Evolutionary conservation across 2,113 vertebrate species (phyloP).

Genomic region (Hippocampus guttulatus): DNA sequence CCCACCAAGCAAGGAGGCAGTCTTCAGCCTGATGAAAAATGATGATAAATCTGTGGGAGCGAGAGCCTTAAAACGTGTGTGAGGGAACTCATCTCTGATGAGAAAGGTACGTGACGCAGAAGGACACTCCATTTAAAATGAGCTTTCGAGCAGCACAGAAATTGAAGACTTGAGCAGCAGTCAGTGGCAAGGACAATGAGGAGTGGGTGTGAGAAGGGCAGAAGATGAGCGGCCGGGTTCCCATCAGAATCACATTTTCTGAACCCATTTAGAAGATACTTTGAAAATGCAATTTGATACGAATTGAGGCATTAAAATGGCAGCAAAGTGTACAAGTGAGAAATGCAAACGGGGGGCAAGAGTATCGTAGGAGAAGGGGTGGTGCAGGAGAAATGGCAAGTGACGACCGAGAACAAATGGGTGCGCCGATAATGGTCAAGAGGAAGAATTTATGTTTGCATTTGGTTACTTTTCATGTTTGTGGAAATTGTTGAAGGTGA

Average conservation of each 20-base stretch:
- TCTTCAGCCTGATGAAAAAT: slow-evolving; percentile 50
- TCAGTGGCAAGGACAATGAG: slow-evolving; percentile 26
- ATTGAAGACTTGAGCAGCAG: slow-evolving; percentile 41
- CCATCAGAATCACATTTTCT: slow-evolving; percentile 38
- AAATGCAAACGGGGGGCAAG: slow-evolving; percentile 9
- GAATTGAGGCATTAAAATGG: slow-evolving; percentile 25
- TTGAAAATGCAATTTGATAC: slow-evolving; percentile 31
- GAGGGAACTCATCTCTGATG: slow-evolving; percentile 55
- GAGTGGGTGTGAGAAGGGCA: slow-evolving; percentile 29
- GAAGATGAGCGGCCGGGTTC: slow-evolving; percentile 42
- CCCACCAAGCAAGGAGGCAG: slow-evolving; percentile 55
- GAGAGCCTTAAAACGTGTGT: slow-evolving; percentile 62
- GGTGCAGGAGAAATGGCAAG: slow-evolving; percentile 24
- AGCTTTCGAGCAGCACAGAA: slow-evolving; percentile 53
- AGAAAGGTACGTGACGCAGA: slow-evolving; percentile 68
- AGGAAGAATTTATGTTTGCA: slow-evolving; percentile 32
- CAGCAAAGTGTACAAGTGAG: slow-evolving; percentile 25
- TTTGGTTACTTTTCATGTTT: slow-evolving; percentile 21
- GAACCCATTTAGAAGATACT: slow-evolving; percentile 38
- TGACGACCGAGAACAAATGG: slow-evolving; percentile 2
- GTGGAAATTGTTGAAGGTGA: slow-evolving; percentile 11
- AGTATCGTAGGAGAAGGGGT: slow-evolving; percentile 25
- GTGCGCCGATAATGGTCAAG: slow-evolving; percentile 8
- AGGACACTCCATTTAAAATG: slow-evolving; percentile 71
- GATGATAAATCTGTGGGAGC: slow-evolving; percentile 69